Base-by-base conservation (phyloP, 2,113 vertebrate species). In the Octodon degus region DNA sequence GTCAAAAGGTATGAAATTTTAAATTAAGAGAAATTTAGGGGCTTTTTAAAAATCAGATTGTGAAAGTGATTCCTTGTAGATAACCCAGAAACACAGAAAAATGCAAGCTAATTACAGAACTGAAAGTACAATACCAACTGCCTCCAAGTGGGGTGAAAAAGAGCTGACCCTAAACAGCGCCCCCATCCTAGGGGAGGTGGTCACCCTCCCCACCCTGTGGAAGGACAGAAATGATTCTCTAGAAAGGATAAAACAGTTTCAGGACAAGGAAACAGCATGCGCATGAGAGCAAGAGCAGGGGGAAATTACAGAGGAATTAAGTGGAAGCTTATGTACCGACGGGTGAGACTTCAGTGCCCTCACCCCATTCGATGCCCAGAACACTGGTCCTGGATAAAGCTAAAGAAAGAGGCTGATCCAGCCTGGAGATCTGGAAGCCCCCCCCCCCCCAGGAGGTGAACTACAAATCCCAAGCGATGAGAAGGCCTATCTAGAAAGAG, bases 21-120 rank as follows among this genome's bases (percentile, higher is more conserved):
- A 76, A 94, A 81, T 92, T 4, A 47, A 84, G 82, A 94, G 88
- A 97, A 96, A 74, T 90, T 88, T 96, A 95, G 96, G 96, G 95
- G 40, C 63, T 95, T 98, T 97, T 63, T 63, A 25, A 62, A 62
- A 25, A 91, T 86, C 94, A 86, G 88, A 62, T 95, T 86, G 63
- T 95, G 94, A 94, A 97, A 97, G 82, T 58, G 53, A 83, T 77
- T 86, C 67, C 83, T n/a, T 83, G 47, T 68, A 67, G 34, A 30
- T 74, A 47, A 89, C 88, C 88, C 89, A 90, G 60, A 94, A 94
- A 83, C 27, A 40, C 0, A 81, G 70, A 92, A 91, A 92, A 32
- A 50, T 91, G 83, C 32, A 37, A 65, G n/a, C 34, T 53, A 93
- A 55, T 85, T 27, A 86, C 16, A 72, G 58, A 87, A 82, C 37